Percentiles rank a stretch among this genome's conserved stretches.
These are phyloP conservation scores for Oncorhynchus tshawytscha DNA, from an alignment of 2,113 vertebrate species.

Conservation along the genomic window DNA sequence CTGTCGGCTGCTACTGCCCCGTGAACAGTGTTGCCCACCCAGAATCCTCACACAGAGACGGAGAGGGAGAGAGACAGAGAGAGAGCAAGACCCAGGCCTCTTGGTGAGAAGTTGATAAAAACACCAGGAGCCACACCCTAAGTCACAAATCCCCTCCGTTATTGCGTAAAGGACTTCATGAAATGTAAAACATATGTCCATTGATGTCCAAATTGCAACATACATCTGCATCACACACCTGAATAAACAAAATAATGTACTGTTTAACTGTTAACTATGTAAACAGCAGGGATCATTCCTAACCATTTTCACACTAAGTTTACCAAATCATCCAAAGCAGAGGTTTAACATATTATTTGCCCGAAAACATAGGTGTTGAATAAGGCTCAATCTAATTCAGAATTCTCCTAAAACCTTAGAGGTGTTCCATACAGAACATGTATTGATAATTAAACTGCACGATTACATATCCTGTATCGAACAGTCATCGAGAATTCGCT, in stretches of 20 bases:
- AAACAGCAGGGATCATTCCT: neutral
- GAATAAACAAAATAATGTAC: too few relatives aligned
- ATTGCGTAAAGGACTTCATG: slow-evolving; percentile 43
- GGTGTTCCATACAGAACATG: too few relatives aligned
- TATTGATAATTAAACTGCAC: neutral
- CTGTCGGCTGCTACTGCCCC: slow-evolving; percentile 12
- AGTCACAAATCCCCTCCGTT: slow-evolving; percentile 50
- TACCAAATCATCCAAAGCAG: neutral
- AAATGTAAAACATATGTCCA: slow-evolving; percentile 35
- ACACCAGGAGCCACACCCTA: slow-evolving; percentile 62
- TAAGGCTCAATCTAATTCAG: too few relatives aligned
- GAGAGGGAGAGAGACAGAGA: neutral
- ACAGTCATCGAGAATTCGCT: neutral
- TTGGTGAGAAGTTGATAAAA: slow-evolving; percentile 40
- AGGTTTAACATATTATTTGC: neutral
- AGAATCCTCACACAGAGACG: slow-evolving; percentile 2
- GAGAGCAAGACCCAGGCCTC: slow-evolving; percentile 27
- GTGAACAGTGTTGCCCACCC: slow-evolving; percentile 28
- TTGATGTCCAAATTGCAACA: neutral
- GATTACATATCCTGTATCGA: neutral
- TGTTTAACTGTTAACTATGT: too few relatives aligned
- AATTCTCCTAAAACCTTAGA: neutral
- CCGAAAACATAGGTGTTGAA: too few relatives aligned
- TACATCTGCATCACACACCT: neutral
- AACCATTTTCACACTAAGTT: neutral